Percentiles rank a stretch among this genome's conserved stretches.
These are phyloP conservation scores for Chaetogeoica ovagalla DNA, from an alignment of 2,888 invertebrate species.

Conservation along the genomic window DNA sequence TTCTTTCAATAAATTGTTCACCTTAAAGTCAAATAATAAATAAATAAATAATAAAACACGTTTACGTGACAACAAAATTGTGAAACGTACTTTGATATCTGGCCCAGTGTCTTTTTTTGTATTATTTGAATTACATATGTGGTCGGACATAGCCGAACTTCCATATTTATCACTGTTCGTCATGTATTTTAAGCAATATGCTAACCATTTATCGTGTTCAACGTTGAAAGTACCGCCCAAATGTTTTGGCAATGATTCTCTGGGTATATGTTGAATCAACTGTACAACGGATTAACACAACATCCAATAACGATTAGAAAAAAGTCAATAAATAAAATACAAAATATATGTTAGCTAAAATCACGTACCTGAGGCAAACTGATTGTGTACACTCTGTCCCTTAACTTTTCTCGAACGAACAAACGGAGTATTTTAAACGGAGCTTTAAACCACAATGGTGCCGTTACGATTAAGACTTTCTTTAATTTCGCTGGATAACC, in stretches of 20 bases:
- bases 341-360: not conserved
- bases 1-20: slow-evolving; percentile 39
- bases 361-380: slow-evolving; percentile 74
- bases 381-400: slow-evolving; percentile 94
- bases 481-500: slow-evolving; percentile 96
- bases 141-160: slow-evolving; percentile 53
- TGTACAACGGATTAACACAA: slow-evolving; percentile 55
- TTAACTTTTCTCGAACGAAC: slow-evolving; percentile 92
- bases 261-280: slow-evolving; percentile 85
- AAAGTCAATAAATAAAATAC: not conserved
- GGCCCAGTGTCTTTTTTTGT: slow-evolving; percentile 34
- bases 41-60: not conserved
- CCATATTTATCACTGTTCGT: slow-evolving; percentile 67
- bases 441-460: slow-evolving; percentile 97
- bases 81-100: slow-evolving; percentile 29
- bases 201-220: slow-evolving; percentile 89
- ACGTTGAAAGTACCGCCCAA: slow-evolving; percentile 83
- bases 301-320: not conserved
- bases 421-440: slow-evolving; percentile 93
- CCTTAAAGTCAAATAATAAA: slow-evolving; percentile 15
- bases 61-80: not conserved
- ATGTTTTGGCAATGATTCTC: slow-evolving; percentile 82
- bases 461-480: slow-evolving; percentile 95
- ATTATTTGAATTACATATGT: slow-evolving; percentile 41
- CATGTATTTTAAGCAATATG: slow-evolving; percentile 77